A percentile compares a stretch with the other conserved stretches of the same genome.
Evolutionary conservation across 2,888 invertebrate species (phyloP).

Genomic region (Pecten maximus): DNA sequence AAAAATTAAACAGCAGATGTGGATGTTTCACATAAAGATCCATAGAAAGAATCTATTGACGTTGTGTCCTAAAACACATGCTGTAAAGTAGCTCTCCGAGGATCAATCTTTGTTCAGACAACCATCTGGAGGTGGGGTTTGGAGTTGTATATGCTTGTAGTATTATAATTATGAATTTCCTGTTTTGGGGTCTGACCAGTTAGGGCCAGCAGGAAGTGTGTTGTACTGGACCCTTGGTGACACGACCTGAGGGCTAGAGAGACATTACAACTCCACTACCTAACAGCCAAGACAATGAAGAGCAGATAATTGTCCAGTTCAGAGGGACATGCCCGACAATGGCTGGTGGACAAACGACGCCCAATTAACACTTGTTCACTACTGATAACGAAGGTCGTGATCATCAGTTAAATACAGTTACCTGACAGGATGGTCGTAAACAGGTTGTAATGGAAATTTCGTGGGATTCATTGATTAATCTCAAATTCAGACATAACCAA

Average conservation of each 20-base stretch:
- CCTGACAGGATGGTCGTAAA: too few species aligned
- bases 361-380: neutral
- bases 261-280: neutral
- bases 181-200: neutral
- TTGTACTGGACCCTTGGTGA: neutral
- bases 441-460: neutral
- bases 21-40: neutral
- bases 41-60: neutral
- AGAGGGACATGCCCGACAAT: neutral
- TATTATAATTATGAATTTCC: neutral
- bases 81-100: neutral
- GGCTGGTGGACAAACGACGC: neutral
- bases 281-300: neutral
- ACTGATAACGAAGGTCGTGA: neutral
- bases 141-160: neutral
- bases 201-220: neutral
- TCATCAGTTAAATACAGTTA: neutral
- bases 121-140: neutral
- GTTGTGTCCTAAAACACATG: neutral
- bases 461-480: neutral
- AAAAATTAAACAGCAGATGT: neutral
- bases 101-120: conserved; percentile 14
- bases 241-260: neutral
- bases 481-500: neutral
- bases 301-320: conserved; percentile 20